phyloP scores from a whole-genome alignment of 2,888 invertebrate species.

The Thera britannica region DNA sequence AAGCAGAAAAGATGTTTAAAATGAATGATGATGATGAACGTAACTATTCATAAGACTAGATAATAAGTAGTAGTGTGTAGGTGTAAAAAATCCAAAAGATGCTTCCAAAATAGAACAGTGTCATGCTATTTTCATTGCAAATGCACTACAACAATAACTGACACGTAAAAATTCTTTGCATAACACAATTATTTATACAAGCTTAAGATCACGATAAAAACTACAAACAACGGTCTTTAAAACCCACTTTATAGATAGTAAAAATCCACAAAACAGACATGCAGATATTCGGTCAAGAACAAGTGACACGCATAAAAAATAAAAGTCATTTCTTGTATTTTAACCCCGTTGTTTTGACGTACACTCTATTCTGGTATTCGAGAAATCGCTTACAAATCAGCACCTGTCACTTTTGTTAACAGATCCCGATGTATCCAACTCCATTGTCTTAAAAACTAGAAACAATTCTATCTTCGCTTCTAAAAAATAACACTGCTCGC shows the following conservation, averaged over 20 bases:
- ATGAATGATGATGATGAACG: no score
- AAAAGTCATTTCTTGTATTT: slow-evolving; percentile 61
- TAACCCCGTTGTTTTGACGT: slow-evolving; percentile 73
- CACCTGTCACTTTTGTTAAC: slow-evolving; percentile 76
- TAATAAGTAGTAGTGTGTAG: no score
- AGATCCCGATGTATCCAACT: slow-evolving; percentile 62
- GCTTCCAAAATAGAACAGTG: background rate
- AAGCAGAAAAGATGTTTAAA: no score
- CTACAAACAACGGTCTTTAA: slow-evolving; percentile 51
- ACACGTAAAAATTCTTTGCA: slow-evolving; percentile 34
- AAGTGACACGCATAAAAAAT: slow-evolving; percentile 47
- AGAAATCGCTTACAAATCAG: slow-evolving; percentile 73
- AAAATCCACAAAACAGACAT: slow-evolving; percentile 57
- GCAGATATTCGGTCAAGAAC: slow-evolving; percentile 32
- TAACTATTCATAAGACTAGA: no score
- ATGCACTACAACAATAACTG: slow-evolving; percentile 26
- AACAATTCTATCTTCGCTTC: slow-evolving; percentile 72
- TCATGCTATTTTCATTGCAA: slow-evolving; percentile 7
- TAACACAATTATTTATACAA: slow-evolving; percentile 36
- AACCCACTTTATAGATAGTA: slow-evolving; percentile 57
- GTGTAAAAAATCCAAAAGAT: background rate
- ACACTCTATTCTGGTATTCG: slow-evolving; percentile 68
- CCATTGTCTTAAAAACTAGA: slow-evolving; percentile 72
- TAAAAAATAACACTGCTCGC: slow-evolving; percentile 54
- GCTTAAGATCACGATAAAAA: slow-evolving; percentile 40